Conservation (phyloP, 2,888 invertebrate species). For the Drosophila kambysellisi region DNA sequence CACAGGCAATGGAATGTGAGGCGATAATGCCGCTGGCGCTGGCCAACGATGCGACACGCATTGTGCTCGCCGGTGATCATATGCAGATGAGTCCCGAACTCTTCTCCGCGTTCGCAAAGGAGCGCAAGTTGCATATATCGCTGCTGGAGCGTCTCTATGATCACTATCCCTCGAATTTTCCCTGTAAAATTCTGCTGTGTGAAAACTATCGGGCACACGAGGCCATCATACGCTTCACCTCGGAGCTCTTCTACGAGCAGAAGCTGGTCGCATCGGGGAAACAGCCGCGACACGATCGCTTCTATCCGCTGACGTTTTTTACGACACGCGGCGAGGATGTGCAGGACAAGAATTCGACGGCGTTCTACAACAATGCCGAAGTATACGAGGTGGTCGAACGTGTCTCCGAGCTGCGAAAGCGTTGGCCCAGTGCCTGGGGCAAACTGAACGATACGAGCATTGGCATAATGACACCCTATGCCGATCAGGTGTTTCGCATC, state of each 20-base stretch:
- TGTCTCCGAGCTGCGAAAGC: slow-evolving; percentile 89
- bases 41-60: slow-evolving; percentile 89
- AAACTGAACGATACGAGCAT: slow-evolving; percentile 91
- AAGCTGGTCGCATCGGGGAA: slow-evolving; percentile 90
- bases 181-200: slow-evolving; percentile 92
- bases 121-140: slow-evolving; percentile 90
- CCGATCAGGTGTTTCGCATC: slow-evolving; percentile 92
- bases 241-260: slow-evolving; percentile 92
- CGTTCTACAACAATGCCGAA: slow-evolving; percentile 93
- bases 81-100: slow-evolving; percentile 94
- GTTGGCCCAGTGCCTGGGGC: slow-evolving; percentile 92
- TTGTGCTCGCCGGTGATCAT: slow-evolving; percentile 94
- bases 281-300: slow-evolving; percentile 89
- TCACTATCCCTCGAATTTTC: slow-evolving; percentile 90
- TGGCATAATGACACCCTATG: slow-evolving; percentile 94
- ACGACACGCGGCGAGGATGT: slow-evolving; percentile 92
- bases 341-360: slow-evolving; percentile 91
- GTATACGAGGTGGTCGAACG: slow-evolving; percentile 92
- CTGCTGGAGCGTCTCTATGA: slow-evolving; percentile 92
- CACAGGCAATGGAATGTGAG: slow-evolving; percentile 94
- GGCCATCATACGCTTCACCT: slow-evolving; percentile 92
- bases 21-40: slow-evolving; percentile 92
- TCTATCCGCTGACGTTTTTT: slow-evolving; percentile 92
- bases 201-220: slow-evolving; percentile 94
- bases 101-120: slow-evolving; percentile 90